These are phyloP conservation scores for Orthonevra nobilis DNA, from an alignment of 2,888 invertebrate species.

Conservation along the genomic window DNA sequence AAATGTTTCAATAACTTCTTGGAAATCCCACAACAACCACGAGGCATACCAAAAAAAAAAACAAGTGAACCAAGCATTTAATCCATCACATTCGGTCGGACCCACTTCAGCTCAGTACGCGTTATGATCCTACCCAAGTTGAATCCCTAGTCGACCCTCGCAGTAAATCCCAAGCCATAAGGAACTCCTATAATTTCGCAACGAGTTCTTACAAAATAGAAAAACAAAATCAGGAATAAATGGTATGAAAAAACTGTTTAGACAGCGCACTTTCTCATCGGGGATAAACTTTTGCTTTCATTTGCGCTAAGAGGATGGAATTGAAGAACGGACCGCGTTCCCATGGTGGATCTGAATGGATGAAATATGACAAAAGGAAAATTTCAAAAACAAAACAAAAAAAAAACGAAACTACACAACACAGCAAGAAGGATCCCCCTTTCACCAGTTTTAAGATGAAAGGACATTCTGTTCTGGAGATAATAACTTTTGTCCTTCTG, in stretches of 20 bases:
- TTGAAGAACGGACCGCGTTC: background rate
- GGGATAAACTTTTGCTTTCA: slow-evolving; percentile 23
- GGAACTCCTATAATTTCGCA: slow-evolving; percentile 35
- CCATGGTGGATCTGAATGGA: background rate
- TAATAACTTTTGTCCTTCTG: slow-evolving; percentile 32
- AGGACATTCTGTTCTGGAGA: slow-evolving; percentile 33
- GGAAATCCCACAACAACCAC: background rate
- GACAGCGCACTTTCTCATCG: slow-evolving; percentile 1
- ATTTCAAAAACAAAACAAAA: background rate
- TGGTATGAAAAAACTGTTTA: slow-evolving; percentile 2
- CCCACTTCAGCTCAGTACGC: slow-evolving; percentile 10
- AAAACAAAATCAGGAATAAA: slow-evolving; percentile 6
- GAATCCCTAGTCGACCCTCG: slow-evolving; percentile 9
- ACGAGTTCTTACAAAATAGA: background rate
- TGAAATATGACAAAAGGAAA: background rate
- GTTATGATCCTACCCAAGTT: slow-evolving; percentile 2
- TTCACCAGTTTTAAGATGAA: slow-evolving; percentile 32
- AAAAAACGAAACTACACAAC: slow-evolving; percentile 1
- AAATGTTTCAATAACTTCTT: background rate
- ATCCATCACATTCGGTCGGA: slow-evolving; percentile 32
- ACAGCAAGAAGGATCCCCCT: slow-evolving; percentile 26
- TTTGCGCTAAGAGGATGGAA: background rate
- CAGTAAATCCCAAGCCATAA: slow-evolving; percentile 12
- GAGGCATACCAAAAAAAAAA: background rate
- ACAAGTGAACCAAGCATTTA: slow-evolving; percentile 25